Evolutionary conservation across 2,888 invertebrate species (phyloP).

Genomic region (Pyrrhia umbra): DNA sequence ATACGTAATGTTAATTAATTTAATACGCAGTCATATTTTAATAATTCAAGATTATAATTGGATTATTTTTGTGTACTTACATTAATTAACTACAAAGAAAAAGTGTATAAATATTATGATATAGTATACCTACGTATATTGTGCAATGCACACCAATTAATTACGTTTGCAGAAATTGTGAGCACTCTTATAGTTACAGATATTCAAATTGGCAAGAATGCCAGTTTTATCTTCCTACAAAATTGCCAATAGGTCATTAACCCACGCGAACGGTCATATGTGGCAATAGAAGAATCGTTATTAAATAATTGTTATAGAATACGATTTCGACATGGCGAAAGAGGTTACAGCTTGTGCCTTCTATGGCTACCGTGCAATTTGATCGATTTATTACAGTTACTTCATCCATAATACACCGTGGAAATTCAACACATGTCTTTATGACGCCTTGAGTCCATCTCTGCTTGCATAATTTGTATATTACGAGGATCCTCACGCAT

Average conservation of each 20-base stretch:
- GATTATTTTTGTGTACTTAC: slow-evolving; percentile 1
- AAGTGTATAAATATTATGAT: slow-evolving; percentile 6
- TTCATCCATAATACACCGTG: slow-evolving; percentile 18
- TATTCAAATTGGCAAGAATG: slow-evolving; percentile 45
- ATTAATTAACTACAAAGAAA: slow-evolving; percentile 18
- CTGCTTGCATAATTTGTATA: neutral
- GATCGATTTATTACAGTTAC: slow-evolving; percentile 10
- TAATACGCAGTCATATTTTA: neutral
- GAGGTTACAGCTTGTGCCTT: slow-evolving; percentile 1
- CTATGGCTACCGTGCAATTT: slow-evolving; percentile 16
- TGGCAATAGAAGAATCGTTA: slow-evolving; percentile 31
- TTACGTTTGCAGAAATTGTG: slow-evolving; percentile 20
- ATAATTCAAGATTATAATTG: slow-evolving; percentile 11
- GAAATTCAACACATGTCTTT: neutral
- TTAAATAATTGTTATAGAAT: slow-evolving; percentile 28
- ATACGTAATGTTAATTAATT: slow-evolving; percentile 8
- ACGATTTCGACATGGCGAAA: slow-evolving; percentile 30
- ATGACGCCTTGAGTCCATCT: neutral
- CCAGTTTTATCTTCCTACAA: slow-evolving; percentile 9
- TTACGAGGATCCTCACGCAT: no score
- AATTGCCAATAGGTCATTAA: slow-evolving; percentile 39
- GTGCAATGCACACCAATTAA: slow-evolving; percentile 46
- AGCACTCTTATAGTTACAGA: slow-evolving; percentile 20
- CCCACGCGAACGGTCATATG: slow-evolving; percentile 15
- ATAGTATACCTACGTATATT: slow-evolving; percentile 12